Percentiles rank a stretch among this genome's conserved stretches.
phyloP scores from a whole-genome alignment of 2,888 invertebrate species.

The Mayetiola destructor region DNA sequence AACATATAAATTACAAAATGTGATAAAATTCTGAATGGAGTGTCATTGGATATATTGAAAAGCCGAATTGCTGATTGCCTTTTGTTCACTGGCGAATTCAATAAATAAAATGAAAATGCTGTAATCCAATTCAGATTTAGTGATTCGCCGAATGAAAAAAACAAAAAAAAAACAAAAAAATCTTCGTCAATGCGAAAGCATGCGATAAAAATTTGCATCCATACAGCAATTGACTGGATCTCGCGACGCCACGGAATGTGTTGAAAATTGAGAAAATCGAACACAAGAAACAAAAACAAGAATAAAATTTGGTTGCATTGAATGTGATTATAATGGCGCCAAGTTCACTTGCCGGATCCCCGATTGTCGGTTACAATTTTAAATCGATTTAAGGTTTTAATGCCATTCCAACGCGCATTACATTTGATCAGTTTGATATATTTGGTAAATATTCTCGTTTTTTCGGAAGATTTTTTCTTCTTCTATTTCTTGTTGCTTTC shows the following conservation, averaged over 20 bases:
- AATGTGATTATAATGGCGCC: not conserved
- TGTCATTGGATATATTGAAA: not conserved
- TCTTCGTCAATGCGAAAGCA: not conserved
- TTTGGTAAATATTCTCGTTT: too few species aligned
- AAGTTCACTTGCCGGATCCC: not conserved
- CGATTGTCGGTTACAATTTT: not conserved
- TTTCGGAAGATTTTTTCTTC: slow-evolving; percentile 3
- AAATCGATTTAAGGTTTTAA: not conserved
- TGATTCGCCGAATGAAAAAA: not conserved
- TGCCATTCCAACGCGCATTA: not conserved
- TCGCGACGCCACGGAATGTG: too few species aligned
- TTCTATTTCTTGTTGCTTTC: not conserved
- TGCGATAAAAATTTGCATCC: slow-evolving; percentile 6
- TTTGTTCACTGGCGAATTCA: not conserved
- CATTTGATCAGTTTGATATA: slow-evolving; percentile 10
- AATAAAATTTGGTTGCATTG: not conserved
- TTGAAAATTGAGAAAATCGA: too few species aligned
- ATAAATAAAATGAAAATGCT: slow-evolving; percentile 6
- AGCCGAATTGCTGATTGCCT: not conserved
- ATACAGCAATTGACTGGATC: not conserved
- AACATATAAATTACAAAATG: not conserved
- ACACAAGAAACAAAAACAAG: too few species aligned
- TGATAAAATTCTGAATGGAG: not conserved
- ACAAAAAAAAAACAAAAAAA: too few species aligned
- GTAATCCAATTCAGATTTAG: slow-evolving; percentile 11